A percentile compares a stretch with the other conserved stretches of the same genome.
These are phyloP conservation scores for Phenganax subtilis DNA, from an alignment of 92 coral and sea anemone genomes.

Conservation along the genomic window DNA sequence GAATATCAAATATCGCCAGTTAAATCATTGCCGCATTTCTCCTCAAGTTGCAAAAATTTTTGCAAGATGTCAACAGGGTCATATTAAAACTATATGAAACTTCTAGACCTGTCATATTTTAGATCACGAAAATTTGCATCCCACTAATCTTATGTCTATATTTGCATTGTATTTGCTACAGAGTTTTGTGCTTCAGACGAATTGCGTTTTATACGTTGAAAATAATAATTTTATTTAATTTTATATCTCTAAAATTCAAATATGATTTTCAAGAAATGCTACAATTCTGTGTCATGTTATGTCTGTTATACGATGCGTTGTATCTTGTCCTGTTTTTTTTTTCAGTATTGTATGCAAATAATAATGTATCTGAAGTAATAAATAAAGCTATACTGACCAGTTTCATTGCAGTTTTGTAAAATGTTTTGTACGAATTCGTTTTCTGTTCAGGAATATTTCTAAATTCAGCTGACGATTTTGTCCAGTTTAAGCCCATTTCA, in stretches of 20 bases:
- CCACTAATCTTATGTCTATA: too few relatives aligned
- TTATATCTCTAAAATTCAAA: too few relatives aligned
- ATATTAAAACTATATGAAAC: too few relatives aligned
- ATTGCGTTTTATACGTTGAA: too few relatives aligned
- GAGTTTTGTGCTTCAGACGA: too few relatives aligned
- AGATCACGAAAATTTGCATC: too few relatives aligned
- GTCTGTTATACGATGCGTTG: neutral
- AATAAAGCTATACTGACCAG: neutral
- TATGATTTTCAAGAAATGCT: too few relatives aligned
- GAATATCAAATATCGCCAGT: neutral
- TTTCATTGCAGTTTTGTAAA: constrained; percentile 1
- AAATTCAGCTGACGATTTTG: neutral
- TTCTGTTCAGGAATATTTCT: neutral
- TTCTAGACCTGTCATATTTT: too few relatives aligned
- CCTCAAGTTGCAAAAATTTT: neutral
- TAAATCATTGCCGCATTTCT: neutral
- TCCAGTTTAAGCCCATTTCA: constrained; percentile 16
- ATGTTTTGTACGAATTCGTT: neutral
- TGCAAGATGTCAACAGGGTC: too few relatives aligned
- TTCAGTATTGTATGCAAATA: neutral
- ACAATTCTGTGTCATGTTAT: too few relatives aligned
- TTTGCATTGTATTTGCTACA: too few relatives aligned
- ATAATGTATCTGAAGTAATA: neutral
- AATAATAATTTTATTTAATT: too few relatives aligned
- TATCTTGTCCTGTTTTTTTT: neutral